phyloP scores from a whole-genome alignment of 2,888 invertebrate genomes.

The Thereva nobilitata region DNA sequence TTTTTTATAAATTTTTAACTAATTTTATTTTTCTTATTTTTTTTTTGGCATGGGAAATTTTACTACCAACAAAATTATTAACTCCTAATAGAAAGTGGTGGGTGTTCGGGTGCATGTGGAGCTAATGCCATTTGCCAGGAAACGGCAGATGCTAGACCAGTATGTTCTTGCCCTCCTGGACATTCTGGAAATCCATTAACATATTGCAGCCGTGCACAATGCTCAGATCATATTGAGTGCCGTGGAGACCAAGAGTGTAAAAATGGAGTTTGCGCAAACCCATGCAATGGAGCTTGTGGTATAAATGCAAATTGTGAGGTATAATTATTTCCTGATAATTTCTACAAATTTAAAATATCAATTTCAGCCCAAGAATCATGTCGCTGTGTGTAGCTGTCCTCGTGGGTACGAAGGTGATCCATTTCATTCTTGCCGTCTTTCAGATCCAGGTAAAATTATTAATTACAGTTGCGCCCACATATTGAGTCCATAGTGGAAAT shows the following conservation, averaged over 20 bases:
- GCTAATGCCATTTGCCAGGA: slow-evolving; percentile 69
- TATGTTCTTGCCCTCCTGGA: slow-evolving; percentile 78
- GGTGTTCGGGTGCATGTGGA: slow-evolving; percentile 69
- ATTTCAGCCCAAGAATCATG: slow-evolving; percentile 67
- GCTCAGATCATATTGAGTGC: slow-evolving; percentile 78
- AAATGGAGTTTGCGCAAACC: slow-evolving; percentile 77
- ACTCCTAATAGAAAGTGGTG: slow-evolving; percentile 39
- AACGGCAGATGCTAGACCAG: slow-evolving; percentile 70
- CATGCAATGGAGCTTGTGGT: slow-evolving; percentile 78
- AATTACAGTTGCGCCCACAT: neutral
- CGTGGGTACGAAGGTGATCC: slow-evolving; percentile 80
- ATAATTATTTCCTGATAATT: slow-evolving; percentile 9
- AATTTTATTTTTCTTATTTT: no score
- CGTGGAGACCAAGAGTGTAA: slow-evolving; percentile 71
- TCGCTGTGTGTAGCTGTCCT: slow-evolving; percentile 79
- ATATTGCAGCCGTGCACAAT: slow-evolving; percentile 74
- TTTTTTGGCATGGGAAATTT: no score
- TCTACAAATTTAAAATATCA: neutral
- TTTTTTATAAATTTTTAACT: no score
- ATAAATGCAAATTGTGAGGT: slow-evolving; percentile 76
- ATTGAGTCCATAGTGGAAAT: neutral
- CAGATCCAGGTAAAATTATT: slow-evolving; percentile 69
- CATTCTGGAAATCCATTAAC: slow-evolving; percentile 79
- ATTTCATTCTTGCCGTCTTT: slow-evolving; percentile 70
- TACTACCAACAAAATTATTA: no score